A percentile compares a stretch with the other conserved stretches of the same genome.
phyloP scores from a whole-genome alignment of 2,797 vertebrate species.

The Hyperoplus lanceolatus region DNA sequence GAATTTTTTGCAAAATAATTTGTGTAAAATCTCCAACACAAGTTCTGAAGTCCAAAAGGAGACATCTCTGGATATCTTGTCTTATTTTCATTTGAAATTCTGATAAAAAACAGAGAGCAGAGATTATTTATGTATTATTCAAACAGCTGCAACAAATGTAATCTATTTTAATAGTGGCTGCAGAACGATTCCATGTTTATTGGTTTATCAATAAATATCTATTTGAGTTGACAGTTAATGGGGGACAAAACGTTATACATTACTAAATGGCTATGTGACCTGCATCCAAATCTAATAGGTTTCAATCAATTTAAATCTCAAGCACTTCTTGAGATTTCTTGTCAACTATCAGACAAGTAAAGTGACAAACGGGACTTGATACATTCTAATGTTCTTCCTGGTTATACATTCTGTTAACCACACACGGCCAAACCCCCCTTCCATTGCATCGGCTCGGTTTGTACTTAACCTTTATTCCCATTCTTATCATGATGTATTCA shows the following conservation, averaged over 20 bases:
- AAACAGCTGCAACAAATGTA: too few species aligned
- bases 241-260: neutral
- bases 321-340: neutral
- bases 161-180: too few species aligned
- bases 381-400: neutral
- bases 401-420: too few species aligned
- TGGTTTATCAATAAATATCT: too few species aligned
- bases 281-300: neutral
- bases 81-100: too few species aligned
- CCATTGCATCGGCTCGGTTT: neutral
- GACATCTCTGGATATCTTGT: neutral
- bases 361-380: neutral
- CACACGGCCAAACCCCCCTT: neutral
- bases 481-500: neutral
- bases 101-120: too few species aligned
- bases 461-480: slow-evolving; percentile 11
- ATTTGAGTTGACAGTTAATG: too few species aligned
- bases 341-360: neutral
- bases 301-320: neutral
- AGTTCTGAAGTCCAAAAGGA: neutral
- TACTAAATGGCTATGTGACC: neutral
- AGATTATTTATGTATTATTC: too few species aligned
- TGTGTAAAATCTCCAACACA: neutral
- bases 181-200: too few species aligned
- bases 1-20: neutral